These are phyloP conservation scores for Harpalus rufipes DNA, from an alignment of 2,888 invertebrate species.

Conservation along the genomic window DNA sequence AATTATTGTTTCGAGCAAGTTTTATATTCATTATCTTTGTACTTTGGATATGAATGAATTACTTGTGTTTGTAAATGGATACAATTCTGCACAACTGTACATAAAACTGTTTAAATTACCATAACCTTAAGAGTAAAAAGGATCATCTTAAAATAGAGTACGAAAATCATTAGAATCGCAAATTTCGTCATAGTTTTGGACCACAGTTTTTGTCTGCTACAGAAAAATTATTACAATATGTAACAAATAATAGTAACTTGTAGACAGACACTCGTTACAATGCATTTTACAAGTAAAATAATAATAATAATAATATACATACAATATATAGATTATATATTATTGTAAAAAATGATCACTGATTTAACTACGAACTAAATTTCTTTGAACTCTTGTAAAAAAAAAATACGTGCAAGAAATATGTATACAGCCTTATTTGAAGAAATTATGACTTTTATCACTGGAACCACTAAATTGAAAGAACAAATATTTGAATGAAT, in stretches of 20 bases:
- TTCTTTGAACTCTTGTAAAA: conserved; percentile 66
- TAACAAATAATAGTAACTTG: conserved; percentile 55
- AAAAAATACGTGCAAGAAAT: conserved; percentile 63
- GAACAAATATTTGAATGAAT: conserved; percentile 12
- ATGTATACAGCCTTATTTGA: conserved; percentile 63
- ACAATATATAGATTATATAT: conserved; percentile 60
- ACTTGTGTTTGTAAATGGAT: conserved; percentile 45
- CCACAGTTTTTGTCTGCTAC: conserved; percentile 63
- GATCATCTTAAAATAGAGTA: conserved; percentile 63
- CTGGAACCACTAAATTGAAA: conserved; percentile 50
- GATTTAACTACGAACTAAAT: conserved; percentile 56
- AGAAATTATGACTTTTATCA: conserved; percentile 51
- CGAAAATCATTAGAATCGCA: conserved; percentile 65
- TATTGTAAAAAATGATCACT: conserved; percentile 61
- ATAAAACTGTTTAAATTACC: conserved; percentile 66
- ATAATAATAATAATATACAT: conserved; percentile 62
- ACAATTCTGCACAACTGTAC: conserved; percentile 67
- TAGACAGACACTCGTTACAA: conserved; percentile 64
- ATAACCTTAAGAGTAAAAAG: conserved; percentile 65
- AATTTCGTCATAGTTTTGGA: conserved; percentile 67
- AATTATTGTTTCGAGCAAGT: conserved; percentile 62
- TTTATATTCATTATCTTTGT: conserved; percentile 59
- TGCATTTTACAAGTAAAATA: conserved; percentile 65
- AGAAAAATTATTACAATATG: conserved; percentile 60
- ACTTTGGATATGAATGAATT: conserved; percentile 51